Evolutionary conservation across 2,888 invertebrate species (phyloP).

Genomic region (Teleogryllus oceanicus): DNA sequence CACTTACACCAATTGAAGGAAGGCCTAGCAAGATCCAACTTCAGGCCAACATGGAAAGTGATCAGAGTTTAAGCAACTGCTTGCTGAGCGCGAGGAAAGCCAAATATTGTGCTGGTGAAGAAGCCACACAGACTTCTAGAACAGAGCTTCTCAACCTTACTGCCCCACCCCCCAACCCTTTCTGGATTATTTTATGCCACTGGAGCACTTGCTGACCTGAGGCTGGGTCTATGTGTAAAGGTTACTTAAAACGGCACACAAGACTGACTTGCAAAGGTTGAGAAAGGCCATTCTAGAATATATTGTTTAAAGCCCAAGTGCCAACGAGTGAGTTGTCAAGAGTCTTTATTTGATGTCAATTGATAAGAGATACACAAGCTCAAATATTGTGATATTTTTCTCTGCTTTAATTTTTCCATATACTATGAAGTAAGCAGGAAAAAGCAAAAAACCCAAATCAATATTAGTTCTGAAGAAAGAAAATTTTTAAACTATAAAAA

Average conservation of each 20-base stretch:
- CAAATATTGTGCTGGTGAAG: constrained; percentile 2
- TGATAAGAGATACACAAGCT: background rate
- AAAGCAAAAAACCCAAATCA: background rate
- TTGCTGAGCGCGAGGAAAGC: background rate
- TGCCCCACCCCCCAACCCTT: no score
- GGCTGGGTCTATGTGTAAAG: no score
- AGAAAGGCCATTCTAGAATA: constrained; percentile 1
- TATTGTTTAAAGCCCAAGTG: background rate
- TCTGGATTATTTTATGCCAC: no score
- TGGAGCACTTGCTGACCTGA: no score
- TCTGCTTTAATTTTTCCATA: background rate
- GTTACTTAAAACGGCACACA: no score
- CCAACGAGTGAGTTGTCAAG: background rate
- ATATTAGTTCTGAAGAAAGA: constrained; percentile 9
- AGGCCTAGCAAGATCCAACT: constrained; percentile 18
- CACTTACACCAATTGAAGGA: constrained; percentile 10
- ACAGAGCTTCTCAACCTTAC: background rate
- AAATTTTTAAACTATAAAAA: background rate
- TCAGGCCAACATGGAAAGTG: background rate
- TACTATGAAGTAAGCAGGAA: background rate
- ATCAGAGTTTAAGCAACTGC: constrained; percentile 7
- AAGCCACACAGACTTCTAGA: background rate
- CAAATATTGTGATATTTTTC: background rate
- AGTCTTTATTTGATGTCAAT: background rate
- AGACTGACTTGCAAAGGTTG: background rate